Evolutionary conservation across 2,888 invertebrate species (phyloP), one percentile per base, ranked within the genome.

Genomic region (Drosophila nigricruria): DNA sequence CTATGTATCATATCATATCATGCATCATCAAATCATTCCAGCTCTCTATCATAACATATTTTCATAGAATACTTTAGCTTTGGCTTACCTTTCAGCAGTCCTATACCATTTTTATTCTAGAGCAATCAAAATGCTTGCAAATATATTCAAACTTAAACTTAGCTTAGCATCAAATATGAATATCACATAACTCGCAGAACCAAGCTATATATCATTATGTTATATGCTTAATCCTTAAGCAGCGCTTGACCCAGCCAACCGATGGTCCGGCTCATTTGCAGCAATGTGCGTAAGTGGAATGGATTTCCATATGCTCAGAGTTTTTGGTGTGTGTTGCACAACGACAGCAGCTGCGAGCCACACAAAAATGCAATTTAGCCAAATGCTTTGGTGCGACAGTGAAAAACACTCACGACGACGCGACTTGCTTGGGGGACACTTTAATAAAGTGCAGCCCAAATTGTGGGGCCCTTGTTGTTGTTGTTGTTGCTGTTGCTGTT

Each of bases 391-490:
- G 82, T 52, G 47, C 65, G 64, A 68, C 64, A 75, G 80, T 73
- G 73, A 74, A 83, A 79, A 73, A 71, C 74, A 87, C 82, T 84
- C 66, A 34, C 59, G 60, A 52, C 53, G 59, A 45, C 30, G 64
- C 49, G 54, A 63, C 49, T 53, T 66, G 66, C 43, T 14, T 34
- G 43, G 54, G 54, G 62, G 77, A 49, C 69, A 84, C 85, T 82
- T 87, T 77, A 73, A 69, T 85, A 80, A 83, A 83, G 83, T 88
- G 83, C 82, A 88, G 77, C 43, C 74, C 73, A 75, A 82, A 83
- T 88, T 79, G 79, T 84, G 67, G 59, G 65, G 58, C 45, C 42
- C 40, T 9, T 45, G 36, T 16, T 61, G 68, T 1, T 63, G 70
- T 40, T 62, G 77, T 63, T 63, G 83, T 73, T 78, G 88, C 74